Evolutionary conservation across 2,888 invertebrate genomes (phyloP), one percentile per base, ranked within the genome.

Genomic region (Cylloceria caligata): DNA sequence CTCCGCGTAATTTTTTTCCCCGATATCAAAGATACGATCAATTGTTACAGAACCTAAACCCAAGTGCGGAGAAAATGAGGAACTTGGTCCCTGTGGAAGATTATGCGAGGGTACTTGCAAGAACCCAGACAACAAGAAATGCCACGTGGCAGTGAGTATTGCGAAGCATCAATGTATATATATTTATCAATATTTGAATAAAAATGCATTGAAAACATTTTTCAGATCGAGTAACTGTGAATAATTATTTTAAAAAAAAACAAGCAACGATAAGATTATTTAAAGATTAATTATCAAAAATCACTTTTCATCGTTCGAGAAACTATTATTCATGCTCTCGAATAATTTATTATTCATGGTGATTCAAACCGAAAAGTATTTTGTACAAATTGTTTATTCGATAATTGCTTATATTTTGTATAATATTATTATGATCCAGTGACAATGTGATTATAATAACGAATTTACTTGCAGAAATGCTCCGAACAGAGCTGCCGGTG

Each of bases 21-120:
- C n/a, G 6, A 34, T 6, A 67, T 3, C n/a, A 36, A 19, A 36
- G 39, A 39, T n/a, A 34, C 34, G 7, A 21, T 19, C n/a, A 7
- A 16, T 39, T 52, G 1, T 42, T 45, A 13, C 55, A 78, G 52
- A 30, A 78, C n/a, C n/a, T n/a, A n/a, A 24, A 11, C 45, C 42
- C 34, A 21, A 21, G 11, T 72, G 72, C 7, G 65, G 72, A 39
- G 6, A n/a, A 5, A 79, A 79, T 30, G 79, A 79, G 36, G 72
- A 79, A n/a, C 24, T 49, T 6, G 79, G 72, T 24, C 57, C 39
- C 30, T 83, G 80, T n/a, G 80, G 72, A 57, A 19, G 36, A 68
- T 5, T 52, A n/a, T 83, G 80, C 47, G 79, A 83, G n/a, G 49
- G 57, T 34, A 80, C 60, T 30, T 80, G 82, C 42, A 30, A 27